Percentiles rank a stretch among this genome's conserved stretches.
Conservation (phyloP, 2,113 vertebrate species). For the Marmota monax region DNA sequence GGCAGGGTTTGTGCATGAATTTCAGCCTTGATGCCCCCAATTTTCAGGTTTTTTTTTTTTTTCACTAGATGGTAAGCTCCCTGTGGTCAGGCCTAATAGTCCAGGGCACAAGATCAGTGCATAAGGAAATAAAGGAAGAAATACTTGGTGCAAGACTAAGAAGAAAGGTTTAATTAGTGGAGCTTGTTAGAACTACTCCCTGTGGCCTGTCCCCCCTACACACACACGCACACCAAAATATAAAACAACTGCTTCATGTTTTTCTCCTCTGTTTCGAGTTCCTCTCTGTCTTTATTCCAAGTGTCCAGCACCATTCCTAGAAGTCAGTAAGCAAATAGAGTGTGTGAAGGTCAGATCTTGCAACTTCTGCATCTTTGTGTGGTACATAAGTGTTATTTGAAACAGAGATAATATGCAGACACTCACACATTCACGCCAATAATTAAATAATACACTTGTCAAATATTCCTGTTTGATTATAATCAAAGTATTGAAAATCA, state of each 20-base stretch:
- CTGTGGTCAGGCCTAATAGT: neutral
- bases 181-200: neutral
- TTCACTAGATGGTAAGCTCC: neutral
- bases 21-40: neutral
- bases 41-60: neutral
- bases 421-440: neutral
- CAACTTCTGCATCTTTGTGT: neutral
- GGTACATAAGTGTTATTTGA: neutral
- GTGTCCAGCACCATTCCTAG: neutral
- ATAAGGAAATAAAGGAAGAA: neutral
- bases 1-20: neutral
- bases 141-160: neutral
- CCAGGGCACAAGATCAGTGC: neutral
- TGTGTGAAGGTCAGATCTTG: neutral
- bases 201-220: neutral
- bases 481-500: constrained; percentile 21
- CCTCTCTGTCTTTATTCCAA: neutral
- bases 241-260: neutral
- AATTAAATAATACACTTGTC: neutral
- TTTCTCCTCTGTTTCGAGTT: neutral
- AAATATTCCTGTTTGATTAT: constrained; percentile 31
- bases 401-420: neutral
- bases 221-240: neutral
- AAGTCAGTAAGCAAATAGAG: neutral
- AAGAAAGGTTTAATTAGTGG: neutral